These are phyloP conservation scores for Acrocephalus scirpaceus DNA, from an alignment of 2,797 vertebrate genomes.

Conservation along the genomic window DNA sequence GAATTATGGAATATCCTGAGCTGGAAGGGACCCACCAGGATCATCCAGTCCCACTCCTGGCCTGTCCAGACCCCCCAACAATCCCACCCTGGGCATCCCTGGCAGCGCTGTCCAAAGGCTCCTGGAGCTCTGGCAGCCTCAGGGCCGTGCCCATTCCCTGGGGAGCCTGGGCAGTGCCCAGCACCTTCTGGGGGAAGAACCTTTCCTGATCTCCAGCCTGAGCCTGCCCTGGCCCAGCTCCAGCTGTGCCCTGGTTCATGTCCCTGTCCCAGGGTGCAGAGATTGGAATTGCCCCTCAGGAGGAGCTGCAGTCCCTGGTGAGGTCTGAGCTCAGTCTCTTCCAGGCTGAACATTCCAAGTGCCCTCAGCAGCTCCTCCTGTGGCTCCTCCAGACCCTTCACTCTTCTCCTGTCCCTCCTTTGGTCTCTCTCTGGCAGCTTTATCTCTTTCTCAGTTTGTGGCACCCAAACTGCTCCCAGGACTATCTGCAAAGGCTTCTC, in stretches of 20 bases:
- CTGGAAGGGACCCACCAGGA: fast-evolving
- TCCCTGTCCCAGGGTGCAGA: not conserved
- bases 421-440: not conserved
- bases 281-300: fast-evolving
- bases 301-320: not conserved
- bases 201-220: not conserved
- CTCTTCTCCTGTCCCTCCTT: not conserved
- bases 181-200: not conserved
- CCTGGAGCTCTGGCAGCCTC: not conserved
- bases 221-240: not conserved
- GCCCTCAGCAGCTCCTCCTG: not conserved
- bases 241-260: fast-evolving
- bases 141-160: not conserved
- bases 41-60: not conserved
- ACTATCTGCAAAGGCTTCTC: not conserved
- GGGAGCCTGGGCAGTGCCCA: not conserved
- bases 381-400: not conserved
- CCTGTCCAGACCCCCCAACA: no score
- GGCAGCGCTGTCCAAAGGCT: not conserved
- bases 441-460: not conserved
- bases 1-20: not conserved
- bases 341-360: not conserved
- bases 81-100: not conserved
- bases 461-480: not conserved
- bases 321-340: not conserved